Percentiles rank a stretch among this genome's conserved stretches.
phyloP scores from a whole-genome alignment of 2,797 vertebrate species.

The Gadopsis marmoratus region DNA sequence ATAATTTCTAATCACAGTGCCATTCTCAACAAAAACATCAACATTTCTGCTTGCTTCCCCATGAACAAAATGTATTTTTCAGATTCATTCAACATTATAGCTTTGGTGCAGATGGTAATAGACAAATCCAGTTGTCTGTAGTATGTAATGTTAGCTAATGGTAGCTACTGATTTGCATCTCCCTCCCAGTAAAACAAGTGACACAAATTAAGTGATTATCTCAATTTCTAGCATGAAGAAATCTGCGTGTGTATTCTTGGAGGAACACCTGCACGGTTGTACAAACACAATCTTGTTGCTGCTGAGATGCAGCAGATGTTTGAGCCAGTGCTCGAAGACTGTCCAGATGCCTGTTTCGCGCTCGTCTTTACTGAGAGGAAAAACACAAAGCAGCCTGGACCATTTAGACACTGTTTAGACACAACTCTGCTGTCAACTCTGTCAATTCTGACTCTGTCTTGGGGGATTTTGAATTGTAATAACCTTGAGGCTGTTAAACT shows the following conservation, averaged over 20 bases:
- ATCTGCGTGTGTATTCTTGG: slow-evolving; percentile 44
- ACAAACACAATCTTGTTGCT: slow-evolving; percentile 48
- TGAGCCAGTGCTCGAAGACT: slow-evolving; percentile 49
- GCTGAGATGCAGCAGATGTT: slow-evolving; percentile 67
- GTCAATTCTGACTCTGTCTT: slow-evolving; percentile 41
- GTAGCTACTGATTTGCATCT: slow-evolving; percentile 16
- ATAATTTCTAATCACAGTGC: slow-evolving; percentile 9
- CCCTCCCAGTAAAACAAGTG: slow-evolving; percentile 31
- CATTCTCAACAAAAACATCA: neutral
- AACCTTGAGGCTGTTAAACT: slow-evolving; percentile 49
- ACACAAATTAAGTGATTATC: slow-evolving; percentile 58
- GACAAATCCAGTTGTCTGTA: slow-evolving; percentile 28
- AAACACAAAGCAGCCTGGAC: slow-evolving; percentile 41
- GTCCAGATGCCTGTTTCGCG: slow-evolving; percentile 69
- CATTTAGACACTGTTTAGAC: slow-evolving; percentile 63
- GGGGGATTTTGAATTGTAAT: slow-evolving; percentile 48
- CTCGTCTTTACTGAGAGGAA: slow-evolving; percentile 43
- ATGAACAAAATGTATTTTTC: neutral
- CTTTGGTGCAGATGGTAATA: slow-evolving; percentile 13
- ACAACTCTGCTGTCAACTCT: slow-evolving; percentile 1
- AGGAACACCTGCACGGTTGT: slow-evolving; percentile 64
- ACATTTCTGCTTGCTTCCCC: neutral
- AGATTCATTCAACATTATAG: neutral
- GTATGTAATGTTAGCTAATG: slow-evolving; percentile 20
- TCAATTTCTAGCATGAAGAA: slow-evolving; percentile 45